Conservation (phyloP, 2,888 invertebrate genomes). For the Enoplolaimus lenunculus region DNA sequence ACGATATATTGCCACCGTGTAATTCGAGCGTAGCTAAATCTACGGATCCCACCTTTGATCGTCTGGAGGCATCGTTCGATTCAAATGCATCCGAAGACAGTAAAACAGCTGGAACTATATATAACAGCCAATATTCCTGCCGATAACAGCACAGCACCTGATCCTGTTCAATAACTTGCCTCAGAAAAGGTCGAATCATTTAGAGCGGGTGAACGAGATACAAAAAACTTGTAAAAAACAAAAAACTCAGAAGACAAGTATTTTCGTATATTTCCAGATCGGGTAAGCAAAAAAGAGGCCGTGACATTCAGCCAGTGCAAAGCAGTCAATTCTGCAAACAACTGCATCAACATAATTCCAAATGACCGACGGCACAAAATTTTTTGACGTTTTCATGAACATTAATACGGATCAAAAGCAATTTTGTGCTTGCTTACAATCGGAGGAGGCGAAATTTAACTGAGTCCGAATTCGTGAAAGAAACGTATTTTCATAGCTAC, state of each 20-base stretch:
- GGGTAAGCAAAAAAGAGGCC: not conserved
- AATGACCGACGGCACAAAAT: not conserved
- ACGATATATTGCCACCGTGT: no score
- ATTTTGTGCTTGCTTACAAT: not conserved
- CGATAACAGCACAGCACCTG: no score
- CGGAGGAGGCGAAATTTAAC: not conserved
- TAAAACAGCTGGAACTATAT: not conserved
- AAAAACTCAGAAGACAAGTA: no score
- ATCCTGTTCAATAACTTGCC: no score
- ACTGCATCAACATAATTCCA: not conserved
- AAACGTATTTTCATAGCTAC: not conserved
- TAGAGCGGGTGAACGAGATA: no score
- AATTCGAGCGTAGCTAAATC: no score
- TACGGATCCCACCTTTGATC: not conserved
- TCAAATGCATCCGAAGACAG: not conserved
- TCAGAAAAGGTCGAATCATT: no score
- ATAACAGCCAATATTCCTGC: not conserved
- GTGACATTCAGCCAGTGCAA: not conserved
- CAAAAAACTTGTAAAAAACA: no score
- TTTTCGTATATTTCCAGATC: not conserved
- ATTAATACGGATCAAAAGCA: not conserved
- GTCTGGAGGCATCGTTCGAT: not conserved
- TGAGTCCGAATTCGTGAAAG: not conserved
- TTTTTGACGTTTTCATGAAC: not conserved
- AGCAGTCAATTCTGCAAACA: not conserved